Base-by-base conservation (phyloP, 2,113 vertebrate species). In the Excalfactoria chinensis region DNA sequence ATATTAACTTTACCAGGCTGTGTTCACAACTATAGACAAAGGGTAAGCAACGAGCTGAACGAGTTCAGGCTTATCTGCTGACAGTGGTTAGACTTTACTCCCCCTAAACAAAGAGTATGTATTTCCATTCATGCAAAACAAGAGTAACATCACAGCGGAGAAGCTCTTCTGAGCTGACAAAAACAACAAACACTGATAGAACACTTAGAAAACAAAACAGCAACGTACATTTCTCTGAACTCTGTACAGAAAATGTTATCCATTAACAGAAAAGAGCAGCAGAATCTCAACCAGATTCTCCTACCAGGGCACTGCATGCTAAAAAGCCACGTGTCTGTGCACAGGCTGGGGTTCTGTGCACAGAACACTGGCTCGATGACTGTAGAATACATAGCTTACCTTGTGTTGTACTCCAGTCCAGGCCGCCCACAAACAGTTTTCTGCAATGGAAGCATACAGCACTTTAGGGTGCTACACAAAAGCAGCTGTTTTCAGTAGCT, bases 351-450 rank as follows among this genome's bases (percentile, higher is more conserved):
- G 46, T 6, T 48, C 34, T 32, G 19, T 7, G 51, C 83, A 11
- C 37, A 49, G 44, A 62, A 34, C 41, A 55, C 43, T 13, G 28
- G 48, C 58, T 25, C 58, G 56, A 53, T 2, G 12, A 7, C 43
- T 55, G 70, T 2, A 81, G 46, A 48, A 78, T 7, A 19, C 49
- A 40, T 4, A 51, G 90, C 98, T 98, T 96, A 99, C 99, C 99
- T 98, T 99, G 99, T 26, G 99, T 99, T 11, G 99, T 99, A 89
- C 99, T 99, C 99, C 99, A 99, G 97, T 99, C 99, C 90, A 99
- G 98, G 92, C 99, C 99, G 90, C 99, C 99, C 97, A 99, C 99
- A 96, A 99, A 99, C 77, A 99, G 98, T 98, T 99, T 99, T 86
- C 99, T 99, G 98, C 74, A 98, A 98, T 60, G 13, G 56, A 86